phyloP scores from a whole-genome alignment of 2,888 invertebrate species.

The Camponotus fellah region DNA sequence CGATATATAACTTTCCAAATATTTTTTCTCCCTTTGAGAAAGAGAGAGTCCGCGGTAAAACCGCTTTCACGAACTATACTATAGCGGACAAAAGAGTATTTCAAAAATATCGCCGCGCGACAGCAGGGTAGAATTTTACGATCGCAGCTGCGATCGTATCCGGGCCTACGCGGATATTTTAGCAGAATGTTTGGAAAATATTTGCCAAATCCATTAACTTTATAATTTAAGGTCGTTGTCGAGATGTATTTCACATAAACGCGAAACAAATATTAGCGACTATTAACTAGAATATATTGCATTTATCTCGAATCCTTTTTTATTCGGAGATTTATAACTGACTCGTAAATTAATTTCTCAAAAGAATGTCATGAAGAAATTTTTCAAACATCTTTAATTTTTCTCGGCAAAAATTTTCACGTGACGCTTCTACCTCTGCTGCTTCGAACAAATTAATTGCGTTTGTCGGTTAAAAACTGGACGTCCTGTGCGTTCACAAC shows the following conservation, averaged over 20 bases:
- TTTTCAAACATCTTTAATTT: background rate
- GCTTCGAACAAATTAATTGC: constrained; percentile 19
- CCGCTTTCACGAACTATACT: constrained; percentile 56
- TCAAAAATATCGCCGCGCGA: constrained; percentile 62
- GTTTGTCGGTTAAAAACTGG: constrained; percentile 34
- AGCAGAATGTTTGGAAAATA: constrained; percentile 62
- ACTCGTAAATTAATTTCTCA: constrained; percentile 14
- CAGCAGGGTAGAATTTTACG: constrained; percentile 65
- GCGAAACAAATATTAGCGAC: background rate
- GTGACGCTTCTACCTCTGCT: background rate
- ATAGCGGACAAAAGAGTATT: constrained; percentile 56
- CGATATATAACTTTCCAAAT: constrained; percentile 45
- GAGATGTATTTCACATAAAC: constrained; percentile 62
- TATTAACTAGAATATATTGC: constrained; percentile 4
- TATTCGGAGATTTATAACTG: background rate
- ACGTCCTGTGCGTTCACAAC: background rate
- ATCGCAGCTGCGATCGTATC: constrained; percentile 64
- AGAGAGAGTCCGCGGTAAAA: background rate
- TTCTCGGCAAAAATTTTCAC: background rate
- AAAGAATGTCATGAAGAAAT: background rate
- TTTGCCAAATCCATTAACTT: constrained; percentile 69
- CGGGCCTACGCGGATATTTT: constrained; percentile 51
- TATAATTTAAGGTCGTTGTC: constrained; percentile 64
- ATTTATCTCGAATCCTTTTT: background rate
- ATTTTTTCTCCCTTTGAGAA: constrained; percentile 19